These are phyloP conservation scores for Agelas oroides DNA, from an alignment of 37 sponge, comb jelly and placozoan genomes.

Conservation along the genomic window DNA sequence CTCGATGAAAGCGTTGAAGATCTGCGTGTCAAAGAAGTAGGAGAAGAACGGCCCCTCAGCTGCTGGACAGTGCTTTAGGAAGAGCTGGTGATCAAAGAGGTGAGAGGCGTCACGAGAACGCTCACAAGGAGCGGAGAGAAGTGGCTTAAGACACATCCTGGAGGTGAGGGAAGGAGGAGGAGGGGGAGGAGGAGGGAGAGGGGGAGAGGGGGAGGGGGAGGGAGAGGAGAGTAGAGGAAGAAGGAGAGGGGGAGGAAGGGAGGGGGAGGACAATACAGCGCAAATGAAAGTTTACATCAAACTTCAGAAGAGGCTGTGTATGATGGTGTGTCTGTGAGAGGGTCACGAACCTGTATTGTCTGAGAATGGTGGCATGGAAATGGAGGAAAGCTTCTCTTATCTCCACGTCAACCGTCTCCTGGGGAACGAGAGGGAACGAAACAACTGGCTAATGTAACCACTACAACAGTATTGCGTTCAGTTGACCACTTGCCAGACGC, in stretches of 20 bases:
- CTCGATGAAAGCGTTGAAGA: constrained; percentile 81
- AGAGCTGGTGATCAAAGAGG: constrained; percentile 66
- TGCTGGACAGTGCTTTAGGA: constrained; percentile 55
- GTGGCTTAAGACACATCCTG: constrained; percentile 54
- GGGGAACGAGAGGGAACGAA: background rate
- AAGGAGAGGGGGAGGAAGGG: too few relatives aligned
- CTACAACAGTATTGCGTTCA: too few relatives aligned
- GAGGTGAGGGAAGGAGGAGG: background rate
- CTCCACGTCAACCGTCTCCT: constrained; percentile 69
- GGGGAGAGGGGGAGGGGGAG: too few relatives aligned
- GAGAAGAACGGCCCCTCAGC: constrained; percentile 67
- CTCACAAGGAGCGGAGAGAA: constrained; percentile 42
- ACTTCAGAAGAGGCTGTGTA: too few relatives aligned
- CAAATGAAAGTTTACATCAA: too few relatives aligned
- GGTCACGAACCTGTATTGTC: constrained; percentile 67
- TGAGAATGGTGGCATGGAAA: constrained; percentile 61
- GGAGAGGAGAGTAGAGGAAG: too few relatives aligned
- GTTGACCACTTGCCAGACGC: too few relatives aligned
- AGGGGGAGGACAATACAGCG: too few relatives aligned
- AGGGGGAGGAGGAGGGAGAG: background rate
- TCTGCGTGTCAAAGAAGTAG: constrained; percentile 83
- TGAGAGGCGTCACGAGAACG: constrained; percentile 37
- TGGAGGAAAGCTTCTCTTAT: constrained; percentile 82
- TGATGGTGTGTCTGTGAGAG: too few relatives aligned
- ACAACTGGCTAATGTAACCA: background rate